Percentiles rank a stretch among this genome's conserved stretches.
Evolutionary conservation across 2,888 invertebrate species (phyloP).

Genomic region (Ischnura elegans): DNA sequence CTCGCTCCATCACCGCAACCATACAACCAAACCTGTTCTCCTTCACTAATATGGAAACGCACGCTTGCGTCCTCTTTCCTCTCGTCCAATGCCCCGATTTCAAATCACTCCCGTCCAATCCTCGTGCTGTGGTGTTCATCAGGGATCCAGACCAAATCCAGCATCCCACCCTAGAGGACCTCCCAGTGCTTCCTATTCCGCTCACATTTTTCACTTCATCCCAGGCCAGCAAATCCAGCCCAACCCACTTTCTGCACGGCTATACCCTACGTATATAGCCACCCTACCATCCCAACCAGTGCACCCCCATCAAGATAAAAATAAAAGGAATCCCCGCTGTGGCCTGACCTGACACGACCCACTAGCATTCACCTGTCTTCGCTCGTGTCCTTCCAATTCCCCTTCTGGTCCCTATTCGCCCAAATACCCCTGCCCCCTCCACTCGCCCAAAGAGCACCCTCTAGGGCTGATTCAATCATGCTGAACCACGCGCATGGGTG

Average conservation of each 20-base stretch:
- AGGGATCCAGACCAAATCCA: neutral
- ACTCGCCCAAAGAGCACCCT: neutral
- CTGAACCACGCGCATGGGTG: constrained; percentile 14
- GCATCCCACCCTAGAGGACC: neutral
- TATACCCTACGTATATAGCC: neutral
- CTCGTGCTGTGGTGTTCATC: no score
- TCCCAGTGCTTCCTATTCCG: neutral
- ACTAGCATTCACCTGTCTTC: constrained; percentile 11
- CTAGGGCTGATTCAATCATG: neutral
- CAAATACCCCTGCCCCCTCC: neutral
- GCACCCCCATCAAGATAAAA: neutral
- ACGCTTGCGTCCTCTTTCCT: neutral
- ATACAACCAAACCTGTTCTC: neutral
- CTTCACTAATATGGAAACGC: no score
- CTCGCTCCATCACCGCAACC: neutral
- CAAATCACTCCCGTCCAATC: neutral
- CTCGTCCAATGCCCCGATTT: neutral
- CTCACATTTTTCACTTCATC: constrained; percentile 35
- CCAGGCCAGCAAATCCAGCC: neutral
- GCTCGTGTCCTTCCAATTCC: neutral
- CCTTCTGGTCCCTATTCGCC: no score
- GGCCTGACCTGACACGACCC: constrained; percentile 22
- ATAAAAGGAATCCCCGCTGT: neutral
- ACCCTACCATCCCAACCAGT: neutral
- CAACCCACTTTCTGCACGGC: neutral